Evolutionary conservation across 2,797 vertebrate species (phyloP), one percentile per base, ranked within the genome.

Genomic region (Hoplostethus atlanticus): DNA sequence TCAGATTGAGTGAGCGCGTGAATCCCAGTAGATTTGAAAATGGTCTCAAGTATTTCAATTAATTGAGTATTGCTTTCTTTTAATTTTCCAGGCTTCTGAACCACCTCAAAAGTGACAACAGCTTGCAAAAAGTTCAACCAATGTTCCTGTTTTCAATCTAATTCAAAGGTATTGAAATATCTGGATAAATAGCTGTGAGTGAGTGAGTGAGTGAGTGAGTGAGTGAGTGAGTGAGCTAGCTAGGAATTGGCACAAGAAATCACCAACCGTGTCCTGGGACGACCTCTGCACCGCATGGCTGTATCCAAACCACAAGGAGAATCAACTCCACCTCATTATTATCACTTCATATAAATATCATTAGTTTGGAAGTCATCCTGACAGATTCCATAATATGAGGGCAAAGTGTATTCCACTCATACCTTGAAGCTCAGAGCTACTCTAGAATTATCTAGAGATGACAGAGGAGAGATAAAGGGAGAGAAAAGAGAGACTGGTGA

Each of bases 281-380:
- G 48, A 56, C 44, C 53, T 81, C 69, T 67, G 73, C 69, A 75
- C 70, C 75, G 64, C 77, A 75, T 34, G 68, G 71, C 76, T 85
- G 5, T 36, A 6, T 38, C 15, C 55, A 51, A 58, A 58, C 55
- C 30, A 55, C 30, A 9, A 3, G 51, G 21, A 31, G 13, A 10
- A 12, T 15, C 5, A 13, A 31, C 15, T 36, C 15, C 34, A 60
- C 38, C 58, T 60, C 17, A 28, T 60, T 16, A 15, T 60, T 46
- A 59, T 44, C 38, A 60, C 38, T 10, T 46, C 12, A 44, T 40
- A 42, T 25, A 44, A 60, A 46, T 25, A 44, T 44, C 21, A 36
- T 36, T 38, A 38, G 36, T 38, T 38, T 58, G 34, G 36, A 58
- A 58, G 25, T 44, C 53, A 6, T 31, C 53, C 34, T 16, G 53